Evolutionary conservation across 2,888 invertebrate species (phyloP).

Genomic region (Cenopis cana): DNA sequence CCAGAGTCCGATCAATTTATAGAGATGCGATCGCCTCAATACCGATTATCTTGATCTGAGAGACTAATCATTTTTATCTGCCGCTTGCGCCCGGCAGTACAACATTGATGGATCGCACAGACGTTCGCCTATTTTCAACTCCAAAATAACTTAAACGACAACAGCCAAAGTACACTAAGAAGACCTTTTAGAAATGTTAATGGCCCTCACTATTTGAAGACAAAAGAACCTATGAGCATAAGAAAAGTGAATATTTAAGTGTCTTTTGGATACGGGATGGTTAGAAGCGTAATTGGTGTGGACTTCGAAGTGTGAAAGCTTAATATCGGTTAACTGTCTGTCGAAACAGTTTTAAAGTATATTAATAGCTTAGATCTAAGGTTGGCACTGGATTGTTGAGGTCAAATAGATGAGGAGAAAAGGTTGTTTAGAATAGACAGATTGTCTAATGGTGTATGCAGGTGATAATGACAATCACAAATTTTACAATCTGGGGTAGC

Average conservation of each 20-base stretch:
- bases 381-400: conserved; percentile 1
- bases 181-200: neutral
- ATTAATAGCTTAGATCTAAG: conserved; percentile 17
- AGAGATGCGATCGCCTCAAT: conserved; percentile 43
- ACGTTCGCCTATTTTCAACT: conserved; percentile 1
- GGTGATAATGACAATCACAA: no score
- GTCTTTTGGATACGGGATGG: neutral
- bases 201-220: neutral
- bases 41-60: conserved; percentile 46
- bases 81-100: conserved; percentile 33
- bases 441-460: no score
- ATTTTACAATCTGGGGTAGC: no score
- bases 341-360: conserved; percentile 25
- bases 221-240: neutral
- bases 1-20: conserved; percentile 32
- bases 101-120: conserved; percentile 43
- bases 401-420: conserved; percentile 30
- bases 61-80: conserved; percentile 46
- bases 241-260: neutral
- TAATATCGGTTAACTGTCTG: conserved; percentile 32
- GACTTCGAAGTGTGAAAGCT: conserved; percentile 31
- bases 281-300: conserved; percentile 39
- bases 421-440: no score
- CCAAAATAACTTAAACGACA: neutral
- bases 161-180: neutral